A percentile compares a stretch with the other conserved stretches of the same genome.
These are phyloP conservation scores for Goniozus legneri DNA, from an alignment of 1,140 invertebrate genomes.

Conservation along the genomic window DNA sequence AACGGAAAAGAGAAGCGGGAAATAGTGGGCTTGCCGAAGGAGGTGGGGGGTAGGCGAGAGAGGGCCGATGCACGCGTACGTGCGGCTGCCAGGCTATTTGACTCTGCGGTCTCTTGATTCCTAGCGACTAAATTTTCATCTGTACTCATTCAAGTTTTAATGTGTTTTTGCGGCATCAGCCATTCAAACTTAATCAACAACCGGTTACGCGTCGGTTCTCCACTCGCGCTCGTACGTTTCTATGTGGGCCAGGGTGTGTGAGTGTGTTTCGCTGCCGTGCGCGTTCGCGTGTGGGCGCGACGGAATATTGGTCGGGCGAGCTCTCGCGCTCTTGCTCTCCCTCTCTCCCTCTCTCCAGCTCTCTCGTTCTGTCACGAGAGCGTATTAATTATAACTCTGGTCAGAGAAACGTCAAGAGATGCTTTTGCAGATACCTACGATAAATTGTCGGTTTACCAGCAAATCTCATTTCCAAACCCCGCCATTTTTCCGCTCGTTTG, in stretches of 20 bases:
- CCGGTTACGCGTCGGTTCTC: conserved; percentile 32
- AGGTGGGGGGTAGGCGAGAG: too few species aligned
- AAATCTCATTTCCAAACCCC: conserved; percentile 53
- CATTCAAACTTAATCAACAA: conserved; percentile 54
- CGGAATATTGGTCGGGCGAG: conserved; percentile 45
- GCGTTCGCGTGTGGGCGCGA: conserved; percentile 31
- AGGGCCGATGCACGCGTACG: conserved; percentile 21
- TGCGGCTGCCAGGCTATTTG: conserved; percentile 49
- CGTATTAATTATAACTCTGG: conserved; percentile 56
- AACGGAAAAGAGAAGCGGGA: conserved; percentile 16
- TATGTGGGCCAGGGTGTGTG: too few species aligned
- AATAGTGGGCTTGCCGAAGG: conserved; percentile 3
- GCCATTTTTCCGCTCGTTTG: conserved; percentile 46
- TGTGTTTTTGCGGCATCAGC: conserved; percentile 56
- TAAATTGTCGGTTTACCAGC: conserved; percentile 56
- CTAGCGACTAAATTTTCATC: conserved; percentile 54
- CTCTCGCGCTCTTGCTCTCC: too few species aligned
- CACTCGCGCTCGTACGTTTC: conserved; percentile 15
- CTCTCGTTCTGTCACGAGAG: conserved; percentile 43
- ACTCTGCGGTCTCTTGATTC: conserved; percentile 52
- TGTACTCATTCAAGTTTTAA: conserved; percentile 55
- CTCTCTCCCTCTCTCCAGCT: too few species aligned
- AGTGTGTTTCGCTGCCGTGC: conserved; percentile 11
- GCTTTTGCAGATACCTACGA: conserved; percentile 48
- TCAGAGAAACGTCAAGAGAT: conserved; percentile 51